A percentile compares a stretch with the other conserved stretches of the same genome.
These are phyloP conservation scores for Drosophila repleta DNA, from an alignment of 1,140 invertebrate species.

Conservation along the genomic window DNA sequence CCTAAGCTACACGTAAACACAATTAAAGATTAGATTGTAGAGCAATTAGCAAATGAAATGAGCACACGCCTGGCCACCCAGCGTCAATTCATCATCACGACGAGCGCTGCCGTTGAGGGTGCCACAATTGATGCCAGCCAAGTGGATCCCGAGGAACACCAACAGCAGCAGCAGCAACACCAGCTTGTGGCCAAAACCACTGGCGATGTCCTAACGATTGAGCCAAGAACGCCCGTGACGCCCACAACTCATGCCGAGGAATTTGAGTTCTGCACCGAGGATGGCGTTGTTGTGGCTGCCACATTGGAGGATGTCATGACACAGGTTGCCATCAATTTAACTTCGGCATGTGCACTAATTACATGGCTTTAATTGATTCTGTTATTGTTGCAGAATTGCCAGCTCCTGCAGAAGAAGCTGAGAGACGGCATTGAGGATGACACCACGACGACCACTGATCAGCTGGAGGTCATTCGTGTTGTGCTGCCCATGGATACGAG, in stretches of 20 bases:
- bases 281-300: constrained; percentile 72
- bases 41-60: constrained; percentile 73
- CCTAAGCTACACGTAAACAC: not conserved
- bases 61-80: constrained; percentile 77
- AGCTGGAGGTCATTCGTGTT: constrained; percentile 72
- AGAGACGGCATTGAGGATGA: constrained; percentile 43
- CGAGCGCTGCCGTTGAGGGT: constrained; percentile 47
- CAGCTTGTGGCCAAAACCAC: constrained; percentile 21
- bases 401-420: constrained; percentile 68
- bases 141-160: constrained; percentile 43
- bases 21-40: constrained; percentile 23
- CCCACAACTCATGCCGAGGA: constrained; percentile 47
- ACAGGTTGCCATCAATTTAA: constrained; percentile 49
- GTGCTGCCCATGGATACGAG: constrained; percentile 80
- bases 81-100: constrained; percentile 79
- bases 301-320: constrained; percentile 80
- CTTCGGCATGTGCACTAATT: not conserved
- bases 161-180: constrained; percentile 35
- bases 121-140: constrained; percentile 48
- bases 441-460: constrained; percentile 49
- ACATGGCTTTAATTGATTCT: constrained; percentile 10
- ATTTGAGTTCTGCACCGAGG: constrained; percentile 70
- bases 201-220: constrained; percentile 49
- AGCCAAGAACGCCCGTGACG: constrained; percentile 36
- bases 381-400: constrained; percentile 58